Conservation (phyloP, 2,888 invertebrate species). For the Rhabditoides inermis region DNA sequence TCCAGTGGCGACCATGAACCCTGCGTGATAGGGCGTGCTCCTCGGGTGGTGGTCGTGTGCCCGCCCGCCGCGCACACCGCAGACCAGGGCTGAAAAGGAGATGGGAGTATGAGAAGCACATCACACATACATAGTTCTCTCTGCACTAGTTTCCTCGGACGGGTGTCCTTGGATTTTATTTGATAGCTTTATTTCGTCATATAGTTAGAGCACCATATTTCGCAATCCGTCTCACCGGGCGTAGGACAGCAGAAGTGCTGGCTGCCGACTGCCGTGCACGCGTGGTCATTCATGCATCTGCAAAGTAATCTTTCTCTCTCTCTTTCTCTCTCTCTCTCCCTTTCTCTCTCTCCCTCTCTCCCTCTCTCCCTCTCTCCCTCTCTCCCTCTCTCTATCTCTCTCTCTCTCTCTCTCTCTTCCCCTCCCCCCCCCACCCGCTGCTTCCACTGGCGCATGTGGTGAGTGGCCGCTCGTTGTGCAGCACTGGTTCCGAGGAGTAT, state of each 20-base stretch:
- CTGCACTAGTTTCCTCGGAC: too few species aligned
- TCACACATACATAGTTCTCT: too few species aligned
- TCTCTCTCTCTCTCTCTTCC: too few species aligned
- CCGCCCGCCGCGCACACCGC: conserved; percentile 31
- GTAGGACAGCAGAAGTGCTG: conserved; percentile 38
- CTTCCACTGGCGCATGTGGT: too few species aligned
- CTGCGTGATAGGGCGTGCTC: conserved; percentile 24
- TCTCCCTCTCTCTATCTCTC: too few species aligned
- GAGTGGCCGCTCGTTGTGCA: conserved; percentile 28
- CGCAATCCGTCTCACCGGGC: conserved; percentile 13
- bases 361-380: too few species aligned
- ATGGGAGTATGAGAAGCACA: too few species aligned
- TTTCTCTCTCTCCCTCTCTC: too few species aligned
- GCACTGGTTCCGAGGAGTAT: conserved; percentile 25
- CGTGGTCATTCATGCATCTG: conserved; percentile 32
- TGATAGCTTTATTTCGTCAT: not conserved
- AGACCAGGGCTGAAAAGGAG: conserved; percentile 25
- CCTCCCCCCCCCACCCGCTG: too few species aligned
- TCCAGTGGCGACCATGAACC: conserved; percentile 26
- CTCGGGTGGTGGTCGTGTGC: conserved; percentile 30
- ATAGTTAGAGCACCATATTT: not conserved
- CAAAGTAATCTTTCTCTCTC: too few species aligned
- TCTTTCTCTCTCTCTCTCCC: too few species aligned
- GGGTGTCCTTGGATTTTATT: not conserved
- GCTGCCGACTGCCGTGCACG: conserved; percentile 36